Evolutionary conservation across 1,140 invertebrate genomes (phyloP).

Genomic region (Aphelenchoides fujianensis): DNA sequence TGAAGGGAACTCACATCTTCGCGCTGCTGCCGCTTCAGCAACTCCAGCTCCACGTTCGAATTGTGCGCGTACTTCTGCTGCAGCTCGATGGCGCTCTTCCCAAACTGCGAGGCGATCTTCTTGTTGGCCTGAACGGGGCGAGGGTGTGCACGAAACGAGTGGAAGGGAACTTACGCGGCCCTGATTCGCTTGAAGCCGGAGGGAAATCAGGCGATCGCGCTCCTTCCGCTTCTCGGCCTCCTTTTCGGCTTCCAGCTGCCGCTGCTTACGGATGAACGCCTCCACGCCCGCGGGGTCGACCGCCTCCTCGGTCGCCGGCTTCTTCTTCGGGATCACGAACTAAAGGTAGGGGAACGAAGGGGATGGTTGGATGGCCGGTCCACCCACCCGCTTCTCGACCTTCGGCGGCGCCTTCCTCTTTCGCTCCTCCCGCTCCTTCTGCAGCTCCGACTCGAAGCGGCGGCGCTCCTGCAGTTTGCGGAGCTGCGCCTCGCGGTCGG

Average conservation of each 20-base stretch:
- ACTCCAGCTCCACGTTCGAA: constrained; percentile 26
- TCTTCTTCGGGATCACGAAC: constrained; percentile 42
- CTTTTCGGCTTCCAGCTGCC: constrained; percentile 22
- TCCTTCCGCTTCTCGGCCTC: constrained; percentile 25
- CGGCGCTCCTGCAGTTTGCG: constrained; percentile 25
- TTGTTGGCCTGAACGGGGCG: constrained; percentile 33
- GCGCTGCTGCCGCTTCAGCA: constrained; percentile 27
- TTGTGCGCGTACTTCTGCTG: constrained; percentile 36
- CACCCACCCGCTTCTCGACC: constrained; percentile 26
- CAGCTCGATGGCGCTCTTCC: constrained; percentile 28
- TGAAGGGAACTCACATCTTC: constrained; percentile 30
- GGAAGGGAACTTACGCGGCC: constrained; percentile 34
- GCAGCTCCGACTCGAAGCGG: constrained; percentile 5
- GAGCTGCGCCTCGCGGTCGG: constrained; percentile 30
- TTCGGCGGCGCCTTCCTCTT: constrained; percentile 30
- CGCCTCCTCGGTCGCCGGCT: not conserved
- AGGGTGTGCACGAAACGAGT: not conserved
- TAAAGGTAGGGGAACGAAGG: constrained; percentile 20
- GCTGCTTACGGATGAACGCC: constrained; percentile 25
- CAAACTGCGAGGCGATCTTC: constrained; percentile 38
- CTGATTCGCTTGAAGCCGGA: constrained; percentile 36
- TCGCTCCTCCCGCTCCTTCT: constrained; percentile 31
- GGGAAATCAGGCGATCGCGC: constrained; percentile 26
- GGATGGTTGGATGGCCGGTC: not conserved
- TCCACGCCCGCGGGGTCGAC: constrained; percentile 20